Evolutionary conservation across 2,113 vertebrate genomes (phyloP).

Genomic region (Ageneiosus marmoratus): DNA sequence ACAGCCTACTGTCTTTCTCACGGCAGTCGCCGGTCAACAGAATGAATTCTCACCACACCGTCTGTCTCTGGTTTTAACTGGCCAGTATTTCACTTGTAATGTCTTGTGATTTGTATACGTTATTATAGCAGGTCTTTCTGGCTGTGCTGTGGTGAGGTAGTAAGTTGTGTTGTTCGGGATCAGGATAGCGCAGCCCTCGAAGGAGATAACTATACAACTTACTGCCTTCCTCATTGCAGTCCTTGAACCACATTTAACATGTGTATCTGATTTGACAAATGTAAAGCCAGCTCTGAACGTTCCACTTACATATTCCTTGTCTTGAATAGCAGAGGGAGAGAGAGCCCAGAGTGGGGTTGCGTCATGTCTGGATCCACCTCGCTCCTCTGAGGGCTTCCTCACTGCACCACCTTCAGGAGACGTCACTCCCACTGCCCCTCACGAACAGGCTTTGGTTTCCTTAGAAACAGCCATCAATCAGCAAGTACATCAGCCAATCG

Average conservation of each 20-base stretch:
- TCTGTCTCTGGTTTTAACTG: background rate
- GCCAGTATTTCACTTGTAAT: too few relatives aligned
- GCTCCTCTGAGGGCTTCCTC: conserved; percentile 83
- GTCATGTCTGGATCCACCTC: conserved; percentile 75
- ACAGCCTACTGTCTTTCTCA: conserved; percentile 98
- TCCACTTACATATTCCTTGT: conserved; percentile 8
- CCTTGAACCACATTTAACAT: conserved; percentile 4
- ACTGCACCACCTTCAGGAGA: conserved; percentile 84
- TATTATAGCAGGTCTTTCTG: background rate
- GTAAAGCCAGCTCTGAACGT: background rate
- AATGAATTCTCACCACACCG: background rate
- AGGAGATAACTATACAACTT: conserved; percentile 96
- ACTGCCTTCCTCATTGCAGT: conserved; percentile 85
- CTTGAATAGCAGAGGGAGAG: conserved; percentile 70
- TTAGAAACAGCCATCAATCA: conserved; percentile 83
- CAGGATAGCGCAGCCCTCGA: conserved; percentile 79
- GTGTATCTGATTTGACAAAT: background rate
- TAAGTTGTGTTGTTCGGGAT: conserved; percentile 95
- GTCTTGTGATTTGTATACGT: background rate
- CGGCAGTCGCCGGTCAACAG: conserved; percentile 68
- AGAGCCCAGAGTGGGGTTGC: conserved; percentile 70
- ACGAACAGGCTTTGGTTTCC: conserved; percentile 78
- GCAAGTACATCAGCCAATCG: conserved; percentile 79
- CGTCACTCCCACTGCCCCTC: conserved; percentile 79
- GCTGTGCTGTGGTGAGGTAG: conserved; percentile 85